phyloP scores from a whole-genome alignment of 1,140 invertebrate species.

The Drosophila bocqueti region DNA sequence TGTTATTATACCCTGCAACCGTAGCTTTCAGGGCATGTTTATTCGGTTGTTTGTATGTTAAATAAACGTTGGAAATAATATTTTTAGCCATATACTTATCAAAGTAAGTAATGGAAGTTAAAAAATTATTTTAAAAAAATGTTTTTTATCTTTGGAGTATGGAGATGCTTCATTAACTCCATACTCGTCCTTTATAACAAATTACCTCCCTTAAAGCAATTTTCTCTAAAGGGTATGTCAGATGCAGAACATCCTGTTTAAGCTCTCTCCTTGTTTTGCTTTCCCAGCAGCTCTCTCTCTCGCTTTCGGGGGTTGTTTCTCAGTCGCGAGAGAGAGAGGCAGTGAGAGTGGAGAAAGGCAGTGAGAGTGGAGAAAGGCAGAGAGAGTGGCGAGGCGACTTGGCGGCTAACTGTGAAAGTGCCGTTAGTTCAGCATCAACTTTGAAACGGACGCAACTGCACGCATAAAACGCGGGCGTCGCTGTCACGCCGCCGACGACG shows the following conservation, averaged over 20 bases:
- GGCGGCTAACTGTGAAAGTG: slow-evolving; percentile 48
- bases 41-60: no score
- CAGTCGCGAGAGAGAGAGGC: not conserved
- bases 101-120: not conserved
- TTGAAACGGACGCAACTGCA: slow-evolving; percentile 59
- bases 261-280: slow-evolving; percentile 27
- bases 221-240: not conserved
- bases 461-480: slow-evolving; percentile 62
- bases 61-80: not conserved
- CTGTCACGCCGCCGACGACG: slow-evolving; percentile 49
- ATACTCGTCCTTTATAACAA: not conserved
- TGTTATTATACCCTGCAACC: slow-evolving; percentile 29
- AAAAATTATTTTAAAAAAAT: not conserved
- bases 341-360: not conserved
- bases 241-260: not conserved
- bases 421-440: slow-evolving; percentile 75
- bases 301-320: slow-evolving; percentile 32
- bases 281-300: slow-evolving; percentile 1
- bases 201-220: not conserved
- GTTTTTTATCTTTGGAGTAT: not conserved
- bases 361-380: not conserved
- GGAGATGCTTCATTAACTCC: no score
- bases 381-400: slow-evolving; percentile 53
- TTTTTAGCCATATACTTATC: not conserved
- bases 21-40: not conserved